Percentiles rank a stretch among this genome's conserved stretches.
Conservation (phyloP, 1,140 invertebrate genomes). For the Bombus sylvicola region DNA sequence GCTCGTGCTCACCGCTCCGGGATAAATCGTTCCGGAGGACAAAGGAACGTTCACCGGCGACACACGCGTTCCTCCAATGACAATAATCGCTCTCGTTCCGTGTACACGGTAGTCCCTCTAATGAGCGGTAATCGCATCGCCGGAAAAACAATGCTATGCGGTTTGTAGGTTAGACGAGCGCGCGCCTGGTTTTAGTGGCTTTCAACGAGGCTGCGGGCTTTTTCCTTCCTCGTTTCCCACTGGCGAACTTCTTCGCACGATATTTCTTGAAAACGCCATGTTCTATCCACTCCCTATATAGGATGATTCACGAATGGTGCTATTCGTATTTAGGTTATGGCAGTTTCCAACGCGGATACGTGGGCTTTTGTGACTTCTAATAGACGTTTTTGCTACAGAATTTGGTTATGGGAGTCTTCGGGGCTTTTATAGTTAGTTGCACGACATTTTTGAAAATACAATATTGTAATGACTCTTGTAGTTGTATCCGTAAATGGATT, state of each 20-base stretch:
- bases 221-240: neutral
- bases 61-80: constrained; percentile 1
- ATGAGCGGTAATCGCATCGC: constrained; percentile 10
- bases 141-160: neutral
- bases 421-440: too few relatives aligned
- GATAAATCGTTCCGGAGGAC: constrained; percentile 6
- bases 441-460: too few relatives aligned
- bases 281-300: neutral
- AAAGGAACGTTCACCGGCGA: neutral
- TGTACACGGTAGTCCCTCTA: neutral
- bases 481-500: too few relatives aligned
- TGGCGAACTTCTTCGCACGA: neutral
- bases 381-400: too few relatives aligned
- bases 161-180: neutral
- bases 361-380: too few relatives aligned
- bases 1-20: neutral
- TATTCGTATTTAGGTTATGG: too few relatives aligned
- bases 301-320: neutral
- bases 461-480: too few relatives aligned
- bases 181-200: neutral
- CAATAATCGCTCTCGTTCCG: constrained; percentile 16
- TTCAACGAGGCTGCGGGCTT: neutral
- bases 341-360: too few relatives aligned
- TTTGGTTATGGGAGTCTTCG: too few relatives aligned
- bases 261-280: neutral